phyloP scores from a whole-genome alignment of 1,140 invertebrate genomes.

The Drosophila kanapiae region DNA sequence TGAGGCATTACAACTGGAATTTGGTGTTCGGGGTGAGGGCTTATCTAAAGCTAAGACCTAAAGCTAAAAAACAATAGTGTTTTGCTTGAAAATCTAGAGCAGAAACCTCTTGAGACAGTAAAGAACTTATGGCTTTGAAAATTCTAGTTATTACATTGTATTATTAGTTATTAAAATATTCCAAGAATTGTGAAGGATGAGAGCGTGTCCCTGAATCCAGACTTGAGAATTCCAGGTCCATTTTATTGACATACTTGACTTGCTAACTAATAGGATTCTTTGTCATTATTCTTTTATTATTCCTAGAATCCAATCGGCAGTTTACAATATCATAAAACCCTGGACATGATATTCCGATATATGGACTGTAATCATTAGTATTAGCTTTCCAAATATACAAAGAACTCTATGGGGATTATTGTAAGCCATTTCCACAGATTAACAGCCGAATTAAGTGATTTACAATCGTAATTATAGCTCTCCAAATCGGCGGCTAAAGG shows the following conservation, averaged over 20 bases:
- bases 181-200: not conserved
- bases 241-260: too few species aligned
- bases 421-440: conserved; percentile 3
- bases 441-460: conserved; percentile 2
- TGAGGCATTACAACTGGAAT: conserved; percentile 1
- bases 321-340: conserved; percentile 1
- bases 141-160: not conserved
- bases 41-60: not conserved
- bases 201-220: too few species aligned
- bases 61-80: not conserved
- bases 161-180: not conserved
- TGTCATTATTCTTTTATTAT: not conserved
- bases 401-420: not conserved
- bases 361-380: not conserved
- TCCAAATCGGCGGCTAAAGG: not conserved
- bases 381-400: not conserved
- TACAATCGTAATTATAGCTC: conserved; percentile 4
- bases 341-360: not conserved
- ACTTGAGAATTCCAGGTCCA: too few species aligned
- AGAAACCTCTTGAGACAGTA: not conserved
- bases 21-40: not conserved
- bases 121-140: not conserved
- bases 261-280: not conserved
- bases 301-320: not conserved
- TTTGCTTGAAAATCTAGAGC: not conserved